Conservation (phyloP, 2,797 vertebrate genomes). For the Micromesistius poutassou region DNA sequence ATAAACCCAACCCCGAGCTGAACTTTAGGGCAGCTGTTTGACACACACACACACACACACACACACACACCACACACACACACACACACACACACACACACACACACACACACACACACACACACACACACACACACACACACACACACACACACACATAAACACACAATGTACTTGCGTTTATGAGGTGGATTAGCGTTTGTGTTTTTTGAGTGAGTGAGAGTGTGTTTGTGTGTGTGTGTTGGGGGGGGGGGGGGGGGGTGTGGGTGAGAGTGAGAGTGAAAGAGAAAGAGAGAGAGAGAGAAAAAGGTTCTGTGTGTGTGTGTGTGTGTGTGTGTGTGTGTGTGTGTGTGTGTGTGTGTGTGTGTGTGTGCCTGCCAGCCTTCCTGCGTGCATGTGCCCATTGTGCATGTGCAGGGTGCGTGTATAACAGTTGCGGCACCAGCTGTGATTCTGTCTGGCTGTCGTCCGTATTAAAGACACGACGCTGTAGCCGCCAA, state of each 20-base stretch:
- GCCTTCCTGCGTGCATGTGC: constrained; percentile 3
- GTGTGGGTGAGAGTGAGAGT: background rate
- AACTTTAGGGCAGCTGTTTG: background rate
- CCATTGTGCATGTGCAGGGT: background rate
- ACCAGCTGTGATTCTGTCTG: constrained; percentile 55
- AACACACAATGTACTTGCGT: background rate
- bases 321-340: background rate
- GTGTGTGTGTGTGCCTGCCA: constrained; percentile 1
- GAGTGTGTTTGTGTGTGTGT: background rate
- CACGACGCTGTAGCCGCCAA: constrained; percentile 2
- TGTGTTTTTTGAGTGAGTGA: background rate
- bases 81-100: background rate
- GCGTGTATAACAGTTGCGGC: constrained; percentile 33
- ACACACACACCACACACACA: background rate
- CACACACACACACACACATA: background rate
- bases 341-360: too few species aligned
- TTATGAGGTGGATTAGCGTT: too few species aligned
- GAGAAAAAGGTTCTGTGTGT: background rate
- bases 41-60: too few species aligned
- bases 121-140: background rate
- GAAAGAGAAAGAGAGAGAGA: background rate
- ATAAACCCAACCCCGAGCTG: constrained; percentile 19
- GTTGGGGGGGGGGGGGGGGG: too few species aligned
- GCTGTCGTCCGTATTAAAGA: too few species aligned
- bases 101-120: background rate